Evolutionary conservation across 2,888 invertebrate genomes (phyloP), one percentile per base, ranked within the genome.

Genomic region (Alloscopus bannaensis): DNA sequence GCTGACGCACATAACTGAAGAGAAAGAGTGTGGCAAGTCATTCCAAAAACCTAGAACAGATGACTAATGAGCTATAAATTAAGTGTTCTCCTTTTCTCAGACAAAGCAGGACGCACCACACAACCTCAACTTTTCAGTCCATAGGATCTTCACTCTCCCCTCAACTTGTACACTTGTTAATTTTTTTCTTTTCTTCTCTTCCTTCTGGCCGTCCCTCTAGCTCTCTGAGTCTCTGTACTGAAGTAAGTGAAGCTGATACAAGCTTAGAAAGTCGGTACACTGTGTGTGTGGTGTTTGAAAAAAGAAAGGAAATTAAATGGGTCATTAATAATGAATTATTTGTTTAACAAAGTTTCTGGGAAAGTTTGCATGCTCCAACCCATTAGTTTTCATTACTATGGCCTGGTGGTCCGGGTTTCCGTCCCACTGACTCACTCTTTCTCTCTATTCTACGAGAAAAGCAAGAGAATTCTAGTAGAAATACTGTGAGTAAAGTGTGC

Each of bases 21-120:
- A 59, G 59, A 6, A 57, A 18, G 40, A 62, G 8, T 62, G 31
- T 6, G 28, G 11, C 13, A 24, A 69, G 71, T 71, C 78, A 64
- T 42, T 50, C 59, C 71, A 22, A 55, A 69, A 40, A n/a, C 60
- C 55, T 22, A 65, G 66, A 79, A 72, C 71, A 60, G 72, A 79
- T 79, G 79, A 79, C 71, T 79, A 79, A 79, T 72, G 79, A 79
- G 79, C 79, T 79, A 79, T 79, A 79, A 79, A 79, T 79, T 79
- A 79, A 79, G 72, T 70, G 78, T 59, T 65, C 65, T 65, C 65
- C 45, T 71, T 69, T 68, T 68, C 65, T 64, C 20, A n/a, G n/a
- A n/a, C n/a, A n/a, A n/a, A n/a, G n/a, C n/a, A n/a, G n/a, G n/a
- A 20, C 20, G 47, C 47, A 11, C 4, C 50, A 18, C 3, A 50